These are phyloP conservation scores for Parambassis ranga DNA, from an alignment of 2,797 vertebrate species.

Conservation along the genomic window DNA sequence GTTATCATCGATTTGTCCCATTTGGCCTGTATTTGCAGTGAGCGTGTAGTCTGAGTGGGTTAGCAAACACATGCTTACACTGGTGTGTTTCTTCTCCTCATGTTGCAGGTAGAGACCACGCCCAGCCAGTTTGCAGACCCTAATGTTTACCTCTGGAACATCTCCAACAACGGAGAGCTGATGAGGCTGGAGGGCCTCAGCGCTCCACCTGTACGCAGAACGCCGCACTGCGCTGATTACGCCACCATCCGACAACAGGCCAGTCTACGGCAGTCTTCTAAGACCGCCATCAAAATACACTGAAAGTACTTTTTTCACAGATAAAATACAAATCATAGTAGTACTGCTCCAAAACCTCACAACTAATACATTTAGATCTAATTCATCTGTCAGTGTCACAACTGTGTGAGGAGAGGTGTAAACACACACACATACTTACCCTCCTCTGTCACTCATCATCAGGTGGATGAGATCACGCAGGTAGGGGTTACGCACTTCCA, in stretches of 20 bases:
- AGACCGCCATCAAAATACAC: background rate
- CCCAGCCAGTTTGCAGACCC: slow-evolving; percentile 90
- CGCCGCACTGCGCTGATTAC: slow-evolving; percentile 86
- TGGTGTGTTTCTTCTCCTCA: background rate
- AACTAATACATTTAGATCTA: too few relatives aligned
- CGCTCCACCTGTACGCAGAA: slow-evolving; percentile 62
- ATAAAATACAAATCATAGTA: too few relatives aligned
- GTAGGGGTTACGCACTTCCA: slow-evolving; percentile 89
- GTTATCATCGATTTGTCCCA: slow-evolving; percentile 4
- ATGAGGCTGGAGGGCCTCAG: slow-evolving; percentile 81
- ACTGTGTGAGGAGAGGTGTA: too few relatives aligned
- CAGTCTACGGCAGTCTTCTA: background rate
- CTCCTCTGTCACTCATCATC: background rate
- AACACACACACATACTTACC: background rate
- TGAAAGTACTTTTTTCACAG: background rate
- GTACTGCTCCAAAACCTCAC: too few relatives aligned
- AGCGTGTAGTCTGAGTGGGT: background rate
- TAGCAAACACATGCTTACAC: background rate
- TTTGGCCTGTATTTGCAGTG: slow-evolving; percentile 6
- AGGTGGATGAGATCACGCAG: slow-evolving; percentile 82
- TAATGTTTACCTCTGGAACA: slow-evolving; percentile 91
- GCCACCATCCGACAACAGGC: slow-evolving; percentile 86
- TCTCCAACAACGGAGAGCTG: slow-evolving; percentile 86
- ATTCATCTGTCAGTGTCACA: too few relatives aligned
- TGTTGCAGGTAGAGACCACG: slow-evolving; percentile 86